A percentile compares a stretch with the other conserved stretches of the same genome.
These are phyloP conservation scores for Drosophila mauritiana DNA, from an alignment of 1,140 invertebrate genomes.

Conservation along the genomic window DNA sequence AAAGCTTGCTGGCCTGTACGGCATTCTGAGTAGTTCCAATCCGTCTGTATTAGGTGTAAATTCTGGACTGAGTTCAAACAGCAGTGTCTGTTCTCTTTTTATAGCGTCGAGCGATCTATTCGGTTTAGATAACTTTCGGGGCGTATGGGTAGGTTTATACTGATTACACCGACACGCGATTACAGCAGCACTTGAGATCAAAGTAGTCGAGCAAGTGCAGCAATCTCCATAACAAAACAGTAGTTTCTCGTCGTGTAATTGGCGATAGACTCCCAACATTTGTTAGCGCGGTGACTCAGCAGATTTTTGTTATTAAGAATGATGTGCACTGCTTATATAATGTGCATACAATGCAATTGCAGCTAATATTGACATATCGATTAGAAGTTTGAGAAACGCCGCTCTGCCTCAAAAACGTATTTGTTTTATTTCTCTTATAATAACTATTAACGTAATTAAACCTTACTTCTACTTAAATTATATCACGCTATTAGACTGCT, in stretches of 20 bases:
- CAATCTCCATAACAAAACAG: conserved; percentile 39
- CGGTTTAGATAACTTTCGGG: conserved; percentile 27
- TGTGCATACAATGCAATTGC: neutral
- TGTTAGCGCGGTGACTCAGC: conserved; percentile 6
- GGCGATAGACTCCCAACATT: conserved; percentile 1
- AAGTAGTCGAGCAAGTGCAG: neutral
- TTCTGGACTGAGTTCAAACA: conserved; percentile 20
- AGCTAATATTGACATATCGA: conserved; percentile 8
- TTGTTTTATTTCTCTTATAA: too few species aligned
- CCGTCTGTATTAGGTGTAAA: neutral
- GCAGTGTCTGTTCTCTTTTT: conserved; percentile 30
- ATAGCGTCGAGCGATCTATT: conserved; percentile 30
- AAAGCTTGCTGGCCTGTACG: conserved; percentile 30
- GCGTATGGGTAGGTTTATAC: neutral
- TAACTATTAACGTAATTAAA: too few species aligned
- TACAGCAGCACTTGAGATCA: conserved; percentile 23
- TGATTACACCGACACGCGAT: conserved; percentile 31
- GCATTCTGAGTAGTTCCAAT: conserved; percentile 28
- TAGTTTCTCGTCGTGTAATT: conserved; percentile 27
- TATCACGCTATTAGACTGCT: neutral
- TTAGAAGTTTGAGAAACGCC: neutral
- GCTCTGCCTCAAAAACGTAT: too few species aligned
- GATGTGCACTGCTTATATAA: too few species aligned
- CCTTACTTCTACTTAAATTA: neutral
- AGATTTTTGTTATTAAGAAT: conserved; percentile 10